Percentiles rank a stretch among this genome's conserved stretches.
Evolutionary conservation across 2,797 vertebrate species (phyloP).

Genomic region (Falco naumanni): DNA sequence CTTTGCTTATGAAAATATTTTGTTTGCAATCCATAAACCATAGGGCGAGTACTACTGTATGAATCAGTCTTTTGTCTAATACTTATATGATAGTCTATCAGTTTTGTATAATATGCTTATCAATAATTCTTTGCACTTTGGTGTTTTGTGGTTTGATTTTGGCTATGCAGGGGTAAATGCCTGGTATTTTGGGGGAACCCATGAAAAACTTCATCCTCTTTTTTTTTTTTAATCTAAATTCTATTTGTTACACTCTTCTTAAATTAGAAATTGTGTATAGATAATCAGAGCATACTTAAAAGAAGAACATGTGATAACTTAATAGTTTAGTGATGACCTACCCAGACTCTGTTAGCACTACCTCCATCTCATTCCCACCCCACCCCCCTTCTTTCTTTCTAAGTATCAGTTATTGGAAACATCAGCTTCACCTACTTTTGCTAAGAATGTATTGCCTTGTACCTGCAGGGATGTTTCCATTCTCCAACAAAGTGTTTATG

Average conservation of each 20-base stretch:
- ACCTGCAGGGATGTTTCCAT: fast-evolving
- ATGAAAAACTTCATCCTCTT: neutral
- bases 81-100: neutral
- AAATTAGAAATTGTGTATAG: neutral
- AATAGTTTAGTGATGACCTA: neutral
- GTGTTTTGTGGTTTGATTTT: neutral
- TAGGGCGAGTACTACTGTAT: neutral
- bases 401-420: neutral
- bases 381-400: fast-evolving
- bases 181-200: neutral
- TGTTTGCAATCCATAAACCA: neutral
- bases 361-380: neutral
- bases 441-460: neutral
- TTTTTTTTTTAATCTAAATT: neutral
- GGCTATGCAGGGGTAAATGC: fast-evolving
- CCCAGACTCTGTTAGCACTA: neutral
- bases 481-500: neutral
- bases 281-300: neutral
- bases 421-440: neutral
- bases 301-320: neutral
- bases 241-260: neutral
- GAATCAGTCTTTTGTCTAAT: neutral
- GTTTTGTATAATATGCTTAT: neutral
- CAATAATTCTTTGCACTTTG: neutral
- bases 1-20: slow-evolving; percentile 15